Base-by-base conservation (phyloP, 2,797 vertebrate species). In the Amazonetta brasiliensis region DNA sequence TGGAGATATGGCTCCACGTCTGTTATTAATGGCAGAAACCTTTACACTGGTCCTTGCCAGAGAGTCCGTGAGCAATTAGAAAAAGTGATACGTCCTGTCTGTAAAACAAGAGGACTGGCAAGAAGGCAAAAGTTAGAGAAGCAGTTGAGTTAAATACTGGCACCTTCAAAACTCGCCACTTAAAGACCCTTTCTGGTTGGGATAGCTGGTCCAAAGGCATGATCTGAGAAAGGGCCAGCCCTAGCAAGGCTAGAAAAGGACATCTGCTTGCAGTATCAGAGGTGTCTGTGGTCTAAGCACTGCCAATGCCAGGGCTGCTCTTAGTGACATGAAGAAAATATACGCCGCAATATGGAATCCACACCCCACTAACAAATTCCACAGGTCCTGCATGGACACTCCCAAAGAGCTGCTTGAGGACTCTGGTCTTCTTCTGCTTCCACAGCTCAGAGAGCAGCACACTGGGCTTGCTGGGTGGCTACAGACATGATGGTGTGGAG, bases 1-100 rank as follows among this genome's bases (percentile, higher is more conserved):
- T 69, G 41, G 90, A 95, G 94, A 94, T 94, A 90, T 56, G 94
- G 90, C 95, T 44, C 74, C 28, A 1, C 2, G 43, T 35, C 74
- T 94, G 95, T 93, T 93, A 77, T 84, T 93, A 39, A 92, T 96
- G 95, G 94, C 59, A 13, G 58, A 75, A 91, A 84, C 41, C 62
- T 2, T 11, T 44, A 35, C 1, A 0, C 0, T 0, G 41, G 71
- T 26, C 89, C 90, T 76, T 78, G 91, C 92, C 78, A 79, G 77
- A 54, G 71, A 90, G 63, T 20, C 84, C 84, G 56, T 31, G 20
- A 93, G 55, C 88, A 84, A 55, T 86, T 41, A 84, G 86, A 17
- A 82, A 58, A 56, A 91, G 74, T 79, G 90, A 76, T 87, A 52
- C 25, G 77, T 87, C 86, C 93, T 82, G 93, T 92, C 92, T 93